Percentiles rank a stretch among this genome's conserved stretches.
Evolutionary conservation across 2,888 invertebrate genomes (phyloP).

Genomic region (Ashinkailepas kermadecensis): DNA sequence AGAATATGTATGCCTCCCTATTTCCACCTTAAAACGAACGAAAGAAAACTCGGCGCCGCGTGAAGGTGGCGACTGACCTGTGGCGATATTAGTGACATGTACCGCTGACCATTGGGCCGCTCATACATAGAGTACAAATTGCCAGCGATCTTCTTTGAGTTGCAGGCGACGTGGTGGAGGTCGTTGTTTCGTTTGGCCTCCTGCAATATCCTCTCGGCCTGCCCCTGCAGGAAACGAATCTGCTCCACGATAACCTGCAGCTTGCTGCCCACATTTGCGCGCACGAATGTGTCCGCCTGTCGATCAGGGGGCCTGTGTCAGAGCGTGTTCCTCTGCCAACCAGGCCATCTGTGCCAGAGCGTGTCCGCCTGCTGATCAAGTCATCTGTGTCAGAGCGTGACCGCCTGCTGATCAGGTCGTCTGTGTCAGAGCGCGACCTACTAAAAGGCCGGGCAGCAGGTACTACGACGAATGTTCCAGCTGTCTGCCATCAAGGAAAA

Average conservation of each 20-base stretch:
- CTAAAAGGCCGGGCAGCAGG: no score
- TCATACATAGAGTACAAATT: constrained; percentile 62
- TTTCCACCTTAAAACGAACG: no score
- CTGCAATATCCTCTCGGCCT: constrained; percentile 53
- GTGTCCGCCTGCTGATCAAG: no score
- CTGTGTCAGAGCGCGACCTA: no score
- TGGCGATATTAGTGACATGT: constrained; percentile 67
- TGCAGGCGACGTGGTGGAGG: constrained; percentile 63
- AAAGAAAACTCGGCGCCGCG: no score
- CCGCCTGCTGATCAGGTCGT: no score
- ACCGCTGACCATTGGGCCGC: constrained; percentile 55
- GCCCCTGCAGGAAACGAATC: constrained; percentile 57
- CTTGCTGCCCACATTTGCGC: constrained; percentile 55
- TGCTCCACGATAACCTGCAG: constrained; percentile 62
- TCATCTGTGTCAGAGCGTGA: no score
- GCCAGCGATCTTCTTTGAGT: constrained; percentile 64
- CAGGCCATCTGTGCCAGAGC: no score
- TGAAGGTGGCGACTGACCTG: no score
- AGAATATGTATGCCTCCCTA: no score
- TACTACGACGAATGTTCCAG: no score
- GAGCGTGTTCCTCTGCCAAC: background rate
- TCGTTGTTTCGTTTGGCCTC: constrained; percentile 53
- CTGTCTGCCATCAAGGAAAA: no score
- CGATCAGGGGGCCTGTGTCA: background rate
- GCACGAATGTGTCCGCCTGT: constrained; percentile 54